phyloP scores from a whole-genome alignment of 1,140 invertebrate species.

The Brachionus sp. region DNA sequence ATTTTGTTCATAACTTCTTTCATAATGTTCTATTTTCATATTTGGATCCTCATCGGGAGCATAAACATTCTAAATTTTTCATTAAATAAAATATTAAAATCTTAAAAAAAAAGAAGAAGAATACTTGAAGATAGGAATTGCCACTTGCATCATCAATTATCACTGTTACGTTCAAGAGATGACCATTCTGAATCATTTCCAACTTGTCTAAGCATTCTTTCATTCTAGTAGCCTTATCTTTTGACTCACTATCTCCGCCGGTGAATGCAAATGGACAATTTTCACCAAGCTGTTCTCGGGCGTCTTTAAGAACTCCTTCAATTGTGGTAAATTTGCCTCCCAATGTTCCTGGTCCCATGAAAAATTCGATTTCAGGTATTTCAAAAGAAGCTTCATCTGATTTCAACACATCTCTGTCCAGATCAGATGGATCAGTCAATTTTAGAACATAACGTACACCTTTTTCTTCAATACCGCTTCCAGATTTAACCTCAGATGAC shows the following conservation, averaged over 20 bases:
- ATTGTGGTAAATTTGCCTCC: slow-evolving; percentile 91
- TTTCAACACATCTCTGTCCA: slow-evolving; percentile 87
- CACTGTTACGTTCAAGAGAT: slow-evolving; percentile 65
- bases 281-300: slow-evolving; percentile 55
- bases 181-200: slow-evolving; percentile 51
- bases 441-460: slow-evolving; percentile 76
- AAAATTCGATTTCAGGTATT: slow-evolving; percentile 86
- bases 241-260: slow-evolving; percentile 61
- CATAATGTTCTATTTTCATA: slow-evolving; percentile 76
- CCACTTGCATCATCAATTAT: slow-evolving; percentile 92
- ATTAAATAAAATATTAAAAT: slow-evolving; percentile 49
- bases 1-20: slow-evolving; percentile 83
- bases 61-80: slow-evolving; percentile 65
- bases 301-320: slow-evolving; percentile 70
- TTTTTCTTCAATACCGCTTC: slow-evolving; percentile 75
- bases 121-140: slow-evolving; percentile 88
- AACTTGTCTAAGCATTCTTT: slow-evolving; percentile 5
- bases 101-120: neutral
- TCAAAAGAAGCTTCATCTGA: slow-evolving; percentile 83
- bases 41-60: slow-evolving; percentile 71
- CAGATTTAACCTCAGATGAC: slow-evolving; percentile 93
- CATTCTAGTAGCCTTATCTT: neutral
- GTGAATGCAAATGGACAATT: slow-evolving; percentile 44
- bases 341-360: slow-evolving; percentile 76
- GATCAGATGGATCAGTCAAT: slow-evolving; percentile 72